Evolutionary conservation across 2,113 vertebrate species (phyloP).

Genomic region (Thunnus maccoyii): DNA sequence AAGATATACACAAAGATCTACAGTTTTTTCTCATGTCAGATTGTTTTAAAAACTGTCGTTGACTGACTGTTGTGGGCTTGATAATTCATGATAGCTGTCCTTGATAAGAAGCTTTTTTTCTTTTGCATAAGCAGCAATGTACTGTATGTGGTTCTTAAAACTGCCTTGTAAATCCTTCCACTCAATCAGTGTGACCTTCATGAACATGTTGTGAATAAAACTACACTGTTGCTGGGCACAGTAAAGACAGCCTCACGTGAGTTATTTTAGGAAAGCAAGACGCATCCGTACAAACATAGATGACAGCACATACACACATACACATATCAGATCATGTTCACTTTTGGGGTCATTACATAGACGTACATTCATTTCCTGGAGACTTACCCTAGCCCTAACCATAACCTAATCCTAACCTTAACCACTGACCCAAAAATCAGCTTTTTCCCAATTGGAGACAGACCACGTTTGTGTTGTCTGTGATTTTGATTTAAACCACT

Average conservation of each 20-base stretch:
- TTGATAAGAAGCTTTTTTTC: slow-evolving; percentile 22
- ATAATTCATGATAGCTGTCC: slow-evolving; percentile 12
- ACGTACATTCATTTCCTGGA: too few relatives aligned
- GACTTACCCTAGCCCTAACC: too few relatives aligned
- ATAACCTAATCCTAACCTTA: too few relatives aligned
- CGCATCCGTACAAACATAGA: slow-evolving; percentile 34
- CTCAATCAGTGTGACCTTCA: slow-evolving; percentile 78
- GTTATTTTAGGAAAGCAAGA: slow-evolving; percentile 68
- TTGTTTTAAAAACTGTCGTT: background rate
- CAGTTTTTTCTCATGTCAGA: background rate
- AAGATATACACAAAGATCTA: background rate
- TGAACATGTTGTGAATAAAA: slow-evolving; percentile 65
- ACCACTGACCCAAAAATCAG: too few relatives aligned
- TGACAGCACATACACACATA: slow-evolving; percentile 2
- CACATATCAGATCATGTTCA: background rate
- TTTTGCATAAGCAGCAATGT: slow-evolving; percentile 68
- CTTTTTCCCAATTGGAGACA: too few relatives aligned
- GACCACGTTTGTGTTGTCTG: too few relatives aligned
- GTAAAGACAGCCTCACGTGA: slow-evolving; percentile 72
- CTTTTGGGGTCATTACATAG: too few relatives aligned
- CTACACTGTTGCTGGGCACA: slow-evolving; percentile 71
- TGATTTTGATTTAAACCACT: background rate
- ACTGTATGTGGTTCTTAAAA: slow-evolving; percentile 75
- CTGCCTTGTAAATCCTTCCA: slow-evolving; percentile 74
- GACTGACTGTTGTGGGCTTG: background rate